phyloP scores from a whole-genome alignment of 2,888 invertebrate genomes.

The Rhagonycha fulva region DNA sequence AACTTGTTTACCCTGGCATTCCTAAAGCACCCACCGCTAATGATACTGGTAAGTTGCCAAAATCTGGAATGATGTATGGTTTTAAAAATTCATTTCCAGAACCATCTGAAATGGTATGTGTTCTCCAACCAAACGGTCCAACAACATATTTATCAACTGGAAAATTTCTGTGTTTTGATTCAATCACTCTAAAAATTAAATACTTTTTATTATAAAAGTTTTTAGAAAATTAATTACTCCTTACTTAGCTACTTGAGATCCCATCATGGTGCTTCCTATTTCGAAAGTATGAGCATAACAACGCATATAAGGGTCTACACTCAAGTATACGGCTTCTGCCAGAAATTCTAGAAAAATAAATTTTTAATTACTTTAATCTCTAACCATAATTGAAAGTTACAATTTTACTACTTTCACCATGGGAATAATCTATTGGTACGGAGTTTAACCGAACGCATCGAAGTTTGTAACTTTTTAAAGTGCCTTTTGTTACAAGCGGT shows the following conservation, averaged over 20 bases:
- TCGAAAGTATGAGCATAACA: conserved; percentile 59
- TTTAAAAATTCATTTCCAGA: neutral
- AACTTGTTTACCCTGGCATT: conserved; percentile 15
- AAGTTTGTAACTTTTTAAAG: too few species aligned
- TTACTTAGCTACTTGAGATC: conserved; percentile 72
- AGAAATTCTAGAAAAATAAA: conserved; percentile 62
- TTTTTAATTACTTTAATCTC: neutral
- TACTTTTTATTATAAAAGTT: neutral
- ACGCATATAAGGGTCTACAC: conserved; percentile 76
- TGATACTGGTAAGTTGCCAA: conserved; percentile 8
- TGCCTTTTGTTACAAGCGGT: too few species aligned
- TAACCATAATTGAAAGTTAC: too few species aligned
- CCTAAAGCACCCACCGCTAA: conserved; percentile 15
- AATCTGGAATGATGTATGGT: conserved; percentile 8
- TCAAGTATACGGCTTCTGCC: conserved; percentile 68
- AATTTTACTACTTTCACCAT: too few species aligned
- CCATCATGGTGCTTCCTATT: conserved; percentile 68
- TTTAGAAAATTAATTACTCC: neutral
- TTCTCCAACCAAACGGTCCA: conserved; percentile 72
- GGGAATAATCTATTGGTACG: too few species aligned
- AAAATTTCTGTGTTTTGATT: conserved; percentile 66
- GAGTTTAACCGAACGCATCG: too few species aligned
- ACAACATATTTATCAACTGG: conserved; percentile 70
- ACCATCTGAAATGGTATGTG: conserved; percentile 63
- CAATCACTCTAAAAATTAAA: conserved; percentile 64